phyloP scores from a whole-genome alignment of 2,113 vertebrate genomes.

The Monopterus albus region DNA sequence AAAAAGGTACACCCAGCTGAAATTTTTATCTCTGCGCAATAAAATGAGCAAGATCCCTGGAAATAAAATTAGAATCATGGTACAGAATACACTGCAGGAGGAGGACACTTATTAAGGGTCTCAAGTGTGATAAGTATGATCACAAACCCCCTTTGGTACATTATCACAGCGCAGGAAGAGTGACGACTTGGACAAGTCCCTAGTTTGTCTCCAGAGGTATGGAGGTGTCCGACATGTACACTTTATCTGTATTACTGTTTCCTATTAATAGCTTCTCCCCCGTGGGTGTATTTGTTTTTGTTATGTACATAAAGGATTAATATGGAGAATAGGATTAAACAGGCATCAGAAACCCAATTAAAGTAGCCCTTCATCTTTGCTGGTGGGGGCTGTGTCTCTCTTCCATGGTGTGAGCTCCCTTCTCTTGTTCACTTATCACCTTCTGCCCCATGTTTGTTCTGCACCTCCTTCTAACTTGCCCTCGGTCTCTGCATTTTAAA shows the following conservation, averaged over 20 bases:
- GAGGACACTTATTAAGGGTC: conserved; percentile 36
- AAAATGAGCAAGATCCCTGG: too few relatives aligned
- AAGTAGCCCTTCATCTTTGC: conserved; percentile 73
- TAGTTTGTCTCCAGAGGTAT: conserved; percentile 48
- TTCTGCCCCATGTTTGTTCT: conserved; percentile 50
- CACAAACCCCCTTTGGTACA: not conserved
- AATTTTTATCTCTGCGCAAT: too few relatives aligned
- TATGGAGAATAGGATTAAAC: conserved; percentile 78
- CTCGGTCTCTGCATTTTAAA: conserved; percentile 29
- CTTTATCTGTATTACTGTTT: conserved; percentile 53
- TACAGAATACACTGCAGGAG: conserved; percentile 32
- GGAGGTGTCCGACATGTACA: conserved; percentile 45
- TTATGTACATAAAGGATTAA: conserved; percentile 77
- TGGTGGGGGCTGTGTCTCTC: conserved; percentile 41
- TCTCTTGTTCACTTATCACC: conserved; percentile 48
- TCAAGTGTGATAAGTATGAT: conserved; percentile 25
- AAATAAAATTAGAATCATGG: too few relatives aligned
- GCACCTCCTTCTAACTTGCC: conserved; percentile 16
- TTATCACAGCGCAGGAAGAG: not conserved
- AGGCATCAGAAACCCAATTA: conserved; percentile 80
- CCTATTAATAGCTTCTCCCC: conserved; percentile 35
- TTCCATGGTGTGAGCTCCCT: conserved; percentile 59
- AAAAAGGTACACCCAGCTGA: too few relatives aligned
- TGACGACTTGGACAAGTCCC: conserved; percentile 50
- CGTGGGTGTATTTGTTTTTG: conserved; percentile 67